These are phyloP conservation scores for Mormyrus hasselquistii DNA, from an alignment of 2,797 vertebrate genomes.

Conservation along the genomic window DNA sequence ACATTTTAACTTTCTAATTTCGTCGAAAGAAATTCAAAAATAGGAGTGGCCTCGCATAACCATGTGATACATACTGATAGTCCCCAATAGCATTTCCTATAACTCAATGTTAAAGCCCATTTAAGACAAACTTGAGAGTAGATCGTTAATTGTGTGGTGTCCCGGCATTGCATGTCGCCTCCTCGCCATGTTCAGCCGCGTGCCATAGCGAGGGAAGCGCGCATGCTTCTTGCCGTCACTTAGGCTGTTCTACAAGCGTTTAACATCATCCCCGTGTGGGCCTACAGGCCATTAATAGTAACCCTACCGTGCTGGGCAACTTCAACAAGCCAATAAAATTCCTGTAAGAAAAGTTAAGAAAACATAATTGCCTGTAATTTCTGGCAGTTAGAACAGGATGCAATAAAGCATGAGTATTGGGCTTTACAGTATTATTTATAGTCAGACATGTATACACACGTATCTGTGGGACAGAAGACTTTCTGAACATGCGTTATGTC, in stretches of 20 bases:
- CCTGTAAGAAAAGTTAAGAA: constrained; percentile 41
- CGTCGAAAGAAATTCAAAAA: background rate
- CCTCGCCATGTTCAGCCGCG: background rate
- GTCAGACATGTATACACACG: constrained; percentile 19
- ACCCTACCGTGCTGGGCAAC: constrained; percentile 41
- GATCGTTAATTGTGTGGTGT: background rate
- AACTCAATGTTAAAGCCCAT: background rate
- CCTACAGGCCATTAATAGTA: constrained; percentile 41
- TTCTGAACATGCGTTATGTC: background rate
- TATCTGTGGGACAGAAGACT: constrained; percentile 18
- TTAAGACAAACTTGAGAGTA: background rate
- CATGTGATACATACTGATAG: background rate
- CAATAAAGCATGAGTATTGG: constrained; percentile 53
- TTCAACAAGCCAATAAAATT: constrained; percentile 57
- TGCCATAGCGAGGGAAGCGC: background rate
- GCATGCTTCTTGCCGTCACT: background rate
- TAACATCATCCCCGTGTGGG: constrained; percentile 50
- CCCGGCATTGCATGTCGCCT: background rate
- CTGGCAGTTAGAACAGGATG: constrained; percentile 55
- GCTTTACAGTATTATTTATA: constrained; percentile 1
- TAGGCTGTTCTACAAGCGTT: constrained; percentile 17
- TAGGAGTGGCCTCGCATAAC: background rate
- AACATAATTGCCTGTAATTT: constrained; percentile 56
- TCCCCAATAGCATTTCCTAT: background rate
- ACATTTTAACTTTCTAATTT: background rate